Evolutionary conservation across 2,797 vertebrate species (phyloP).

Genomic region (Pangasius mekongensis): DNA sequence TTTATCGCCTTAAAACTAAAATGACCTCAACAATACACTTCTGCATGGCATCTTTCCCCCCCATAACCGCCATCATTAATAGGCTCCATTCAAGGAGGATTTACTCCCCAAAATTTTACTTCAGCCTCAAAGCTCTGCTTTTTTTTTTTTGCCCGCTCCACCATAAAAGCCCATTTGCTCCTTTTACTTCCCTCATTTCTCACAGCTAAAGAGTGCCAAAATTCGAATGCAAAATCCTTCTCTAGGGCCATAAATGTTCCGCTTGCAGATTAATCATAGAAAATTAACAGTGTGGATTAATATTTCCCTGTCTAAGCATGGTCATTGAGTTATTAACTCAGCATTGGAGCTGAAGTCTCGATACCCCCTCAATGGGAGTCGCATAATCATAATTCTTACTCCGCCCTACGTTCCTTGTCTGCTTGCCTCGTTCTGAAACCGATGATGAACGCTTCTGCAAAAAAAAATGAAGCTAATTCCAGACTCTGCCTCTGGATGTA

Average conservation of each 20-base stretch:
- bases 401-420: conserved; percentile 35
- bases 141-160: neutral
- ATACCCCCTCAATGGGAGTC: conserved; percentile 14
- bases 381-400: conserved; percentile 45
- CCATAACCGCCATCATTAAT: conserved; percentile 2
- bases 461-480: neutral
- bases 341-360: conserved; percentile 43
- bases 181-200: conserved; percentile 26
- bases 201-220: conserved; percentile 21
- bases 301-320: conserved; percentile 44
- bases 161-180: conserved; percentile 22
- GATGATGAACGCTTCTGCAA: neutral
- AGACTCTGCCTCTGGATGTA: conserved; percentile 4
- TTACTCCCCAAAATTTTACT: conserved; percentile 21
- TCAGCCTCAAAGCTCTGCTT: neutral
- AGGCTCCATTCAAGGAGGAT: neutral
- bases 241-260: conserved; percentile 40
- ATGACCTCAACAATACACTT: conserved; percentile 9
- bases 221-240: conserved; percentile 18
- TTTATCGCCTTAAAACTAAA: neutral
- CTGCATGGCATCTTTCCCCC: neutral
- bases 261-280: conserved; percentile 30
- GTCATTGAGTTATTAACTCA: conserved; percentile 54
- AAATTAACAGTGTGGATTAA: conserved; percentile 49
- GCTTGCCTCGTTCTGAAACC: conserved; percentile 26